Evolutionary conservation across 1,140 invertebrate species (phyloP).

Genomic region (Calosoma granatense): DNA sequence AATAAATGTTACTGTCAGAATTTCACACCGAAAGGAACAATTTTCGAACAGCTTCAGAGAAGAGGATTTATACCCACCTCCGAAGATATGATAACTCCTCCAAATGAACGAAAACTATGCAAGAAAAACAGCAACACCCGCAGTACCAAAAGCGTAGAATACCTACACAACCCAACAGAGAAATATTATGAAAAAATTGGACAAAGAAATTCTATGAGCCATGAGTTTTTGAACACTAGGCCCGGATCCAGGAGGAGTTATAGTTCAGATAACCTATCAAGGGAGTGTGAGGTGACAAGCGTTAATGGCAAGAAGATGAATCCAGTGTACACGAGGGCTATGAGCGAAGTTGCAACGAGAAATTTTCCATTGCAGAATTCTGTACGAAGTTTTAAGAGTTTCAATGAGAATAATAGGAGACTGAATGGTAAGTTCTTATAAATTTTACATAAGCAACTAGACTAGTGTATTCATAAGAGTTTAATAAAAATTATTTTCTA

Average conservation of each 20-base stretch:
- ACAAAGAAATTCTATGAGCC: slow-evolving; percentile 20
- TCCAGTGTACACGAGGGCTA: not conserved
- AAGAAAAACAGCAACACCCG: slow-evolving; percentile 35
- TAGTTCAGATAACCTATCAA: slow-evolving; percentile 41
- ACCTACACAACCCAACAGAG: slow-evolving; percentile 34
- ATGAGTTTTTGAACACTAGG: not conserved
- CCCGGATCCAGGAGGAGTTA: slow-evolving; percentile 1
- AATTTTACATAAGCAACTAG: too few species aligned
- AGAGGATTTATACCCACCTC: slow-evolving; percentile 40
- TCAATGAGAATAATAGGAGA: not conserved
- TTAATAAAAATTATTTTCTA: too few species aligned
- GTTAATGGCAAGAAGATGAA: slow-evolving; percentile 21
- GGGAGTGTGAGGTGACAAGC: slow-evolving; percentile 64
- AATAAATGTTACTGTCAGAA: slow-evolving; percentile 78
- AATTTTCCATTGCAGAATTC: not conserved
- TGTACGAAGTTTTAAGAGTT: slow-evolving; percentile 1
- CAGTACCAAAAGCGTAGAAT: slow-evolving; percentile 46
- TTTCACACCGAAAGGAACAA: slow-evolving; percentile 29
- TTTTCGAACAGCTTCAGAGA: slow-evolving; percentile 42
- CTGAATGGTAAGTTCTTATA: not conserved
- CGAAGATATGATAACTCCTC: slow-evolving; percentile 36
- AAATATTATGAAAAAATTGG: slow-evolving; percentile 35
- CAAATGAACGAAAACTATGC: slow-evolving; percentile 30
- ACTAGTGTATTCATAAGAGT: too few species aligned
- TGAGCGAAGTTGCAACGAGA: not conserved